Percentiles rank a stretch among this genome's conserved stretches.
Evolutionary conservation across 1,140 invertebrate species (phyloP).

Genomic region (Hestina assimilis): DNA sequence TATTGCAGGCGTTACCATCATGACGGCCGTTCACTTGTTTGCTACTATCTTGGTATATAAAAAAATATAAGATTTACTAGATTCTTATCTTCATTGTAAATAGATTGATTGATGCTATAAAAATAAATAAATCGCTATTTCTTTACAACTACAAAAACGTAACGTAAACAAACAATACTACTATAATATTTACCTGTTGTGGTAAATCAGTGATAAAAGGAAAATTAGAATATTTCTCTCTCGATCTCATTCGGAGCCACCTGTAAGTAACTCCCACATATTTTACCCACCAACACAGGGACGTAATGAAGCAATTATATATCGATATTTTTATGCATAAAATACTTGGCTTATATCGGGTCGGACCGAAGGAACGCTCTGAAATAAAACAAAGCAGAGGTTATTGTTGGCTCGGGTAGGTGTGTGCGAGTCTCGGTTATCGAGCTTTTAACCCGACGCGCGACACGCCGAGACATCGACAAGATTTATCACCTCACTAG

Average conservation of each 20-base stretch:
- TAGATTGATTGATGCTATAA: too few relatives aligned
- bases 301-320: slow-evolving; percentile 79
- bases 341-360: slow-evolving; percentile 74
- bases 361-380: slow-evolving; percentile 50
- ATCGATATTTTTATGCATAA: slow-evolving; percentile 79
- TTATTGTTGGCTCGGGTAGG: slow-evolving; percentile 74
- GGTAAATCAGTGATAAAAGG: neutral
- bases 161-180: too few relatives aligned
- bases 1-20: too few relatives aligned
- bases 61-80: too few relatives aligned
- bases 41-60: too few relatives aligned
- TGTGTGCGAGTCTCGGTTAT: slow-evolving; percentile 73
- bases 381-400: slow-evolving; percentile 73
- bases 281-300: slow-evolving; percentile 76
- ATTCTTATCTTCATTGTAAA: too few relatives aligned
- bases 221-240: neutral
- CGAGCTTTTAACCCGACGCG: slow-evolving; percentile 76
- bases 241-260: slow-evolving; percentile 34
- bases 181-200: too few relatives aligned
- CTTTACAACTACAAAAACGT: too few relatives aligned
- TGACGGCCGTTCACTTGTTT: too few relatives aligned
- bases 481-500: slow-evolving; percentile 75
- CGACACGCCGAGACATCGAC: slow-evolving; percentile 72
- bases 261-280: slow-evolving; percentile 75
- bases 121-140: too few relatives aligned